These are phyloP conservation scores for Erethizon dorsatum DNA, from an alignment of 2,797 vertebrate species.

Conservation along the genomic window DNA sequence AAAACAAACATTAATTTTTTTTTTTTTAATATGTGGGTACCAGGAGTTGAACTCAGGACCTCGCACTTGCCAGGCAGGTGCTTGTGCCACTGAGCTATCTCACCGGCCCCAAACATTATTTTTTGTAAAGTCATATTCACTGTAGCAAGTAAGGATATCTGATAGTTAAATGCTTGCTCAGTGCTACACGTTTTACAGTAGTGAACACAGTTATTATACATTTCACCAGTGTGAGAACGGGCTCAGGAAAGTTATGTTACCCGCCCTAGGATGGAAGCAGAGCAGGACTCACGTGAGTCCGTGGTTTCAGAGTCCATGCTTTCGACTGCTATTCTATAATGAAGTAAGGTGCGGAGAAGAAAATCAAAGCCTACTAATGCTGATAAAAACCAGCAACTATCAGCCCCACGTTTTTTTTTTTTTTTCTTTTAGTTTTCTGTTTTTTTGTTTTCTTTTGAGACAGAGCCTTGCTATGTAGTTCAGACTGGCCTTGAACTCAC, in stretches of 20 bases:
- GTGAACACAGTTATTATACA: background rate
- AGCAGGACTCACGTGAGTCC: background rate
- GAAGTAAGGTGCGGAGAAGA: background rate
- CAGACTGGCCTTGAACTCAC: background rate
- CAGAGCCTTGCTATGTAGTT: background rate
- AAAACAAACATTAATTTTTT: slow-evolving; percentile 45
- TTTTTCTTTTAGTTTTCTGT: background rate
- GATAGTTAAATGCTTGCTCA: background rate
- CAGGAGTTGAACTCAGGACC: too few species aligned
- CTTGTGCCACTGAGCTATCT: too few species aligned
- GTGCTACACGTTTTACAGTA: background rate
- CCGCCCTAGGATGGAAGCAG: background rate
- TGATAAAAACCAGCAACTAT: background rate
- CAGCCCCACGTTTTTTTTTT: background rate
- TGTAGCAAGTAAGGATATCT: slow-evolving; percentile 36
- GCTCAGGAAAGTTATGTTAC: background rate
- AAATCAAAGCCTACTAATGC: slow-evolving; percentile 19
- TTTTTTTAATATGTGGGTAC: too few species aligned
- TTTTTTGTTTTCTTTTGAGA: background rate
- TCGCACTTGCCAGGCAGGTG: too few species aligned
- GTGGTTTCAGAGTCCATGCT: background rate
- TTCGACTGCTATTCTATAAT: background rate
- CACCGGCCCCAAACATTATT: background rate
- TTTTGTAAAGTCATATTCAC: slow-evolving; percentile 50
- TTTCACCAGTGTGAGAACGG: slow-evolving; percentile 55